These are phyloP conservation scores for Amaurobius ferox DNA, from an alignment of 2,888 invertebrate species.

Conservation along the genomic window DNA sequence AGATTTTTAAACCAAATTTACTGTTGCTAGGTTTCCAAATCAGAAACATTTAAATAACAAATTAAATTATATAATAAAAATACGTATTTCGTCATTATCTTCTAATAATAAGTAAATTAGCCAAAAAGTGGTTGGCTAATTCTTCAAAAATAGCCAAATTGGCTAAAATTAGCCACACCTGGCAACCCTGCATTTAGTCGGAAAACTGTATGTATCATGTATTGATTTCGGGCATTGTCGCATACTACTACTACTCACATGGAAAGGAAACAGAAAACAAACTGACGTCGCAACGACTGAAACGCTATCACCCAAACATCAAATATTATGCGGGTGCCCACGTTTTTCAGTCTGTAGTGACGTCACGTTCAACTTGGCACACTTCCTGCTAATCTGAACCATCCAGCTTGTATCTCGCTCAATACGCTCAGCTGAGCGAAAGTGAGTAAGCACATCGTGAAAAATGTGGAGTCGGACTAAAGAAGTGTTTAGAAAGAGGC, in stretches of 20 bases:
- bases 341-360: not conserved
- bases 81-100: no score
- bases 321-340: not conserved
- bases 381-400: not conserved
- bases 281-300: not conserved
- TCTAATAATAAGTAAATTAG: no score
- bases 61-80: no score
- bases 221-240: not conserved
- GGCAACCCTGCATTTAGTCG: no score
- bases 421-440: slow-evolving; percentile 7
- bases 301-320: not conserved
- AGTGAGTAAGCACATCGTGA: no score
- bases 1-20: no score
- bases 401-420: not conserved
- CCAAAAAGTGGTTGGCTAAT: no score
- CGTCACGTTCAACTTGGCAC: not conserved
- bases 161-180: no score
- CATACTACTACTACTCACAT: not conserved
- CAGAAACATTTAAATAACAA: no score
- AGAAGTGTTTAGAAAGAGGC: slow-evolving; percentile 45
- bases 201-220: no score
- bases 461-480: slow-evolving; percentile 45
- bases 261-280: not conserved
- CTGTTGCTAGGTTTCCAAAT: no score
- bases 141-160: no score